A percentile compares a stretch with the other conserved stretches of the same genome.
These are phyloP conservation scores for Sarcophaga bullata DNA, from an alignment of 1,140 invertebrate species.

Conservation along the genomic window DNA sequence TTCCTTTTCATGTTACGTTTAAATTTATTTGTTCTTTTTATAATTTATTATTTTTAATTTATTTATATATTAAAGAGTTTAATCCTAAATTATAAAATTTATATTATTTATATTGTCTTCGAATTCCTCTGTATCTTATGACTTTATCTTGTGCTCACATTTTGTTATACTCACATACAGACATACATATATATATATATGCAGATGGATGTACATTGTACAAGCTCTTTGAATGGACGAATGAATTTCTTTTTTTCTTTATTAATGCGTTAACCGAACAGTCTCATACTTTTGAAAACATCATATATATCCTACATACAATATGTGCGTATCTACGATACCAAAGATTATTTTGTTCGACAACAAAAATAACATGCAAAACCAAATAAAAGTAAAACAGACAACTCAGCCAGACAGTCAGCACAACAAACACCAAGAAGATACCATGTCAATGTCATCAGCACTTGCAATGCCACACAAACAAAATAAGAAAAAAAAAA, in stretches of 20 bases:
- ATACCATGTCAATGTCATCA: slow-evolving; percentile 45
- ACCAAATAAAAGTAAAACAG: slow-evolving; percentile 41
- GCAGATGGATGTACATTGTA: background rate
- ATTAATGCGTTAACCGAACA: background rate
- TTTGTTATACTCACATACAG: background rate
- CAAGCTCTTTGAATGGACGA: slow-evolving; percentile 31
- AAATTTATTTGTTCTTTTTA: too few species aligned
- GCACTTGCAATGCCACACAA: slow-evolving; percentile 26
- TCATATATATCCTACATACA: background rate
- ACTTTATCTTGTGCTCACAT: too few species aligned
- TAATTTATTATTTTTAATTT: too few species aligned
- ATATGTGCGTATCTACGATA: background rate
- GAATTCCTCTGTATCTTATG: too few species aligned
- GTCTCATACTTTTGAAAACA: slow-evolving; percentile 1
- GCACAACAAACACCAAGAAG: background rate
- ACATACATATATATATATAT: background rate
- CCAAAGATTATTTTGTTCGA: background rate
- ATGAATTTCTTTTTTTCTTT: background rate
- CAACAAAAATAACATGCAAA: background rate
- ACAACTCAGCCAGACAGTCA: background rate
- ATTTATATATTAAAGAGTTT: too few species aligned
- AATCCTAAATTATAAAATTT: too few species aligned
- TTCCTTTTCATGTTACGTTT: too few species aligned
- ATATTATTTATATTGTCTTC: too few species aligned
- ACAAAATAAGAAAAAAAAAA: background rate